Base-by-base conservation (phyloP, 2,888 invertebrate genomes). In the Nymphalis polychloros region DNA sequence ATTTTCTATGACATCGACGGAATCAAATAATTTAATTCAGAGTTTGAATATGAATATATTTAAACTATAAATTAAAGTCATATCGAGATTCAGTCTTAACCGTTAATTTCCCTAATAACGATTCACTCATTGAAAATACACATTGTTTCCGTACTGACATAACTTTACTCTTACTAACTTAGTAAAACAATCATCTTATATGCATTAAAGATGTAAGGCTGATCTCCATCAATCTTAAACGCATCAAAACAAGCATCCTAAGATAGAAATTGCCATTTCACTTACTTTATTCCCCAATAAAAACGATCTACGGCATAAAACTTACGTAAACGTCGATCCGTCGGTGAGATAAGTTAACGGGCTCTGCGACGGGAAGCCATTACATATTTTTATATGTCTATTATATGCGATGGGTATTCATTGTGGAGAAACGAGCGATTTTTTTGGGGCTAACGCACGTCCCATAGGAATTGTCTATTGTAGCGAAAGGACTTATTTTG, bases 231-330 rank as follows among this genome's bases (percentile, higher is more conserved):
- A 17, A 55, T 66, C 53, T 47, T n/a, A 53, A 27, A n/a, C 47
- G 41, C 57, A 64, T 68, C 71, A 68, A 68, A 72, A 75, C 72
- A 74, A 79, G 78, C 75, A 74, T 79, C 79, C 79, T 79, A 82
- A 79, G 80, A 81, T 59, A 61, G 49, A 68, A 68, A 68, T 66
- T 75, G 77, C 79, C 81, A 76, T 86, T 81, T 78, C 64, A 62
- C 68, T 67, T 48, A 68, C 67, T 87, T 89, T 85, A 88, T 85
- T 84, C 74, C 77, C 80, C 83, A 82, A 87, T 90, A 88, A 89
- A 88, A 83, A 81, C 84, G 82, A 82, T 82, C 80, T 69, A 74
- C 73, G 76, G 77, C 80, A 84, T 85, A 86, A 86, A 85, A 83
- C 84, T 84, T 79, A 77, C 80, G 84, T 85, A 86, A 86, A 85